Conservation (phyloP, 2,888 invertebrate species). For the Aporophyla lueneburgensis region DNA sequence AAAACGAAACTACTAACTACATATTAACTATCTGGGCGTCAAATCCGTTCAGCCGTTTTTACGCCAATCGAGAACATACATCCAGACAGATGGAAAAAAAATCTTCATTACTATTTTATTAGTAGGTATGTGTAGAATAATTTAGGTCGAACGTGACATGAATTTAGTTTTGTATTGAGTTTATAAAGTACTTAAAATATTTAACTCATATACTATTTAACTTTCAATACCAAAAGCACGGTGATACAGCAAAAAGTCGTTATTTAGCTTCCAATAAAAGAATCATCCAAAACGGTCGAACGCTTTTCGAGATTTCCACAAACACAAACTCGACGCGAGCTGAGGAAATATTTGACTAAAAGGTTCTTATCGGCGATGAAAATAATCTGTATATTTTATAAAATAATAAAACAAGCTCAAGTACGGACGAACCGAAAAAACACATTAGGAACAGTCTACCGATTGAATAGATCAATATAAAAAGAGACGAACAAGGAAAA, state of each 20-base stretch:
- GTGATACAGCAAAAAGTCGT: constrained; percentile 48
- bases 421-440: constrained; percentile 70
- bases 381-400: constrained; percentile 69
- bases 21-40: no score
- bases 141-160: constrained; percentile 53
- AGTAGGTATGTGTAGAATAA: constrained; percentile 18
- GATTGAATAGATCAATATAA: constrained; percentile 84
- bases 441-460: constrained; percentile 79
- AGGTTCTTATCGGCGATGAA: constrained; percentile 61
- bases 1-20: no score
- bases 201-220: constrained; percentile 35
- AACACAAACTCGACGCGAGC: constrained; percentile 47
- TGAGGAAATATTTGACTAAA: constrained; percentile 65
- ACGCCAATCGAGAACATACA: no score
- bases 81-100: no score
- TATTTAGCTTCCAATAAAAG: constrained; percentile 33
- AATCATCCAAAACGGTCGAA: constrained; percentile 53
- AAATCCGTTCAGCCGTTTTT: no score
- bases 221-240: constrained; percentile 20
- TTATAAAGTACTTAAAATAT: constrained; percentile 29
- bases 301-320: constrained; percentile 59
- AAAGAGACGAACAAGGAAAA: constrained; percentile 65
- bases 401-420: constrained; percentile 68
- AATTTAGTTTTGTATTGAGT: constrained; percentile 32
- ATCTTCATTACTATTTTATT: no score